A percentile compares a stretch with the other conserved stretches of the same genome.
Evolutionary conservation across 2,888 invertebrate genomes (phyloP).

Genomic region (Mythimna lalbum): DNA sequence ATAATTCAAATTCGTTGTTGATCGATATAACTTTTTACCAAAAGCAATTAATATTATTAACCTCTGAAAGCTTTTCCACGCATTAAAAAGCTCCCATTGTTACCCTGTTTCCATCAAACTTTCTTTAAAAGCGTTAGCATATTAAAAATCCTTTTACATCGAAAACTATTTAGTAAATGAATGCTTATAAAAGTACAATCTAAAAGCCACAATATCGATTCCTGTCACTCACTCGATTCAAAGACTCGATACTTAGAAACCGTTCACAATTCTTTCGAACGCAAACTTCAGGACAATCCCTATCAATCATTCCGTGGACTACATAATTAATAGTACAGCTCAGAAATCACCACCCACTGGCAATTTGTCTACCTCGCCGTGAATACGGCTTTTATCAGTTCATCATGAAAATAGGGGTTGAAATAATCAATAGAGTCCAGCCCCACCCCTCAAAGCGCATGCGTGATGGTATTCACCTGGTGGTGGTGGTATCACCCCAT

Average conservation of each 20-base stretch:
- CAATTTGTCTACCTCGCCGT: slow-evolving; percentile 84
- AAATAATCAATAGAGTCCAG: slow-evolving; percentile 86
- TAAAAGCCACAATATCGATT: slow-evolving; percentile 27
- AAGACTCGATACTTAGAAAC: slow-evolving; percentile 34
- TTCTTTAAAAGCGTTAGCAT: slow-evolving; percentile 1
- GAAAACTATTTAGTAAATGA: slow-evolving; percentile 1
- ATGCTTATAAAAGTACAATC: slow-evolving; percentile 4
- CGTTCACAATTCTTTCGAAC: slow-evolving; percentile 45
- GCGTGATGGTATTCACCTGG: slow-evolving; percentile 82
- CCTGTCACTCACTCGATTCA: slow-evolving; percentile 33
- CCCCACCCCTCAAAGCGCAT: slow-evolving; percentile 85
- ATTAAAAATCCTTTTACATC: slow-evolving; percentile 5
- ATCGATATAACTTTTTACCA: neutral
- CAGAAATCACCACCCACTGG: slow-evolving; percentile 80
- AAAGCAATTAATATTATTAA: neutral
- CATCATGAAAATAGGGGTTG: slow-evolving; percentile 84
- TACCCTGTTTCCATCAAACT: neutral
- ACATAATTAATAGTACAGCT: slow-evolving; percentile 86
- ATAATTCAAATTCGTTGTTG: neutral
- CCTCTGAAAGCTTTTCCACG: slow-evolving; percentile 12
- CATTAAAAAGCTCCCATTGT: slow-evolving; percentile 13
- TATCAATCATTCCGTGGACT: slow-evolving; percentile 86
- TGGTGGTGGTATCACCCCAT: slow-evolving; percentile 85
- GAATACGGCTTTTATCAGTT: slow-evolving; percentile 84
- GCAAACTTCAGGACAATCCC: slow-evolving; percentile 68